Percentiles rank a stretch among this genome's conserved stretches.
Conservation (phyloP, 35 echinoderm and acorn worm species). For the Heliocidaris erythrogramma region DNA sequence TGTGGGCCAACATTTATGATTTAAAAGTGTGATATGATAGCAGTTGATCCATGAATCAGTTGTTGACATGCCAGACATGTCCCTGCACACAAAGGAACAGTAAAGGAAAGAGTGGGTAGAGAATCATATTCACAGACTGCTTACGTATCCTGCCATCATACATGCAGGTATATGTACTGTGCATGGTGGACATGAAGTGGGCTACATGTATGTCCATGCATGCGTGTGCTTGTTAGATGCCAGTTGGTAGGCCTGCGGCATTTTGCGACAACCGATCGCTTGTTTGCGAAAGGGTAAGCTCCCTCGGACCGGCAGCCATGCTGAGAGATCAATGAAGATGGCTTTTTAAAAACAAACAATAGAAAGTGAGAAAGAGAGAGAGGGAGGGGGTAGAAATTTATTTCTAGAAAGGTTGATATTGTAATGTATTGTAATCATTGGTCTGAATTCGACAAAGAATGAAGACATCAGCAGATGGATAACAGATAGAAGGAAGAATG, state of each 20-base stretch:
- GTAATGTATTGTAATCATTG: no score
- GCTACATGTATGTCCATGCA: not conserved
- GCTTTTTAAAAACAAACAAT: not conserved
- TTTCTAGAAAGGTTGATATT: no score
- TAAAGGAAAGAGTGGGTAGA: slow-evolving; percentile 4
- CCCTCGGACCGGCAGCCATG: slow-evolving; percentile 28
- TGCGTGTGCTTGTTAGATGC: slow-evolving; percentile 25
- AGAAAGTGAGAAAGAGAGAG: not conserved
- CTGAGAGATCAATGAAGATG: slow-evolving; percentile 25
- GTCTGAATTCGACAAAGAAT: not conserved
- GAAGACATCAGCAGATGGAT: not conserved
- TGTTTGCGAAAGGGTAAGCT: slow-evolving; percentile 35
- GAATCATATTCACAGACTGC: not conserved
- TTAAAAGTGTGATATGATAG: not conserved
- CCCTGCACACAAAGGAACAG: not conserved
- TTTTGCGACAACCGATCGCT: slow-evolving; percentile 25
- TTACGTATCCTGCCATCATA: not conserved
- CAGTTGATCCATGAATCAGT: not conserved
- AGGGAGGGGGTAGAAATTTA: not conserved
- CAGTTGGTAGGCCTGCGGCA: slow-evolving; percentile 3
- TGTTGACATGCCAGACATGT: not conserved
- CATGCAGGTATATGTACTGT: no score
- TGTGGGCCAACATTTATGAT: not conserved
- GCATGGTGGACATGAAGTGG: not conserved
- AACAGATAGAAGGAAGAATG: not conserved